Evolutionary conservation across 2,888 invertebrate species (phyloP).

Genomic region (Tachina lurida): DNA sequence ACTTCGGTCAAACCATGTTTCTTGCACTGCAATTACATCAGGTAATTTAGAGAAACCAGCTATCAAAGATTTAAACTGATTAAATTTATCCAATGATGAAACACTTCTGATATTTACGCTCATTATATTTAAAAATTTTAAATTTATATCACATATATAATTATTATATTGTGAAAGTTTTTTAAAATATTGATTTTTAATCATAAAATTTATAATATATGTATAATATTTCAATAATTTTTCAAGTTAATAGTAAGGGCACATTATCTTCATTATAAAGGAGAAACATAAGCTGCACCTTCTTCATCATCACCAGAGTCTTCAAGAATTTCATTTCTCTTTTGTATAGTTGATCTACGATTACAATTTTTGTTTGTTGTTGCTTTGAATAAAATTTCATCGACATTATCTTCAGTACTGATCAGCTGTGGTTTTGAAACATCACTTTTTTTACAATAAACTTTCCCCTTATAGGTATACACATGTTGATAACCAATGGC

Average conservation of each 20-base stretch:
- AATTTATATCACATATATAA: too few species aligned
- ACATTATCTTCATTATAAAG: too few species aligned
- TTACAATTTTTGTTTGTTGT: background rate
- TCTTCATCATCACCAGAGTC: background rate
- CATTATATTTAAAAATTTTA: too few species aligned
- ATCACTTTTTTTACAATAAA: slow-evolving; percentile 18
- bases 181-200: too few species aligned
- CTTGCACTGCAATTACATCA: slow-evolving; percentile 31
- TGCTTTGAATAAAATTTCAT: slow-evolving; percentile 1
- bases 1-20: slow-evolving; percentile 34
- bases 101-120: too few species aligned
- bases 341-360: background rate
- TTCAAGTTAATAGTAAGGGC: too few species aligned
- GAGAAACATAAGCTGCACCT: background rate
- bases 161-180: too few species aligned
- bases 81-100: background rate
- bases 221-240: too few species aligned
- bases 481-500: slow-evolving; percentile 23
- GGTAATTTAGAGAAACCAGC: slow-evolving; percentile 18
- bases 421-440: slow-evolving; percentile 1
- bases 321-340: background rate
- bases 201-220: too few species aligned
- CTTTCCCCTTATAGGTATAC: slow-evolving; percentile 12
- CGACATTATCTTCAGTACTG: slow-evolving; percentile 1
- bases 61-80: slow-evolving; percentile 3